phyloP scores from a whole-genome alignment of 2,797 vertebrate genomes.

The Micromesistius poutassou region DNA sequence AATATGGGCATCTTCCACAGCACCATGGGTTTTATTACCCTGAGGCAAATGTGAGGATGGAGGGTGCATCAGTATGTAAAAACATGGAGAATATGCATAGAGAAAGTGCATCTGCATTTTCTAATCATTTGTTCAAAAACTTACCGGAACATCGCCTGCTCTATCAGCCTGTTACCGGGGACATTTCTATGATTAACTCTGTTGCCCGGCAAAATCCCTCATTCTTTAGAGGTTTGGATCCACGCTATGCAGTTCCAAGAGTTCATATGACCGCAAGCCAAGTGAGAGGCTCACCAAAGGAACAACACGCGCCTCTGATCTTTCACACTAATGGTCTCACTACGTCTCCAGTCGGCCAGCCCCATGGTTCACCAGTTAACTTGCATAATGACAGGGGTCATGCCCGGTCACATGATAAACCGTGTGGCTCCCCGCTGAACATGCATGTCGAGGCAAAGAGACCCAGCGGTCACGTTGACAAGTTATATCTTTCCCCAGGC shows the following conservation, averaged over 20 bases:
- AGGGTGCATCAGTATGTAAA: constrained; percentile 58
- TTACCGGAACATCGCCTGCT: constrained; percentile 56
- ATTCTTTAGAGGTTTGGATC: constrained; percentile 57
- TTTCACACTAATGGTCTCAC: constrained; percentile 34
- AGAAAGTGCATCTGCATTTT: constrained; percentile 49
- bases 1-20: constrained; percentile 73
- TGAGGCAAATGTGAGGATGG: constrained; percentile 54
- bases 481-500: not conserved
- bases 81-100: constrained; percentile 48
- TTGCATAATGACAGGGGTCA: constrained; percentile 36
- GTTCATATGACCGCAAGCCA: constrained; percentile 53
- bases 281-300: constrained; percentile 42
- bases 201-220: constrained; percentile 50
- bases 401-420: not conserved
- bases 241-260: constrained; percentile 52
- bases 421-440: constrained; percentile 28
- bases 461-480: constrained; percentile 8
- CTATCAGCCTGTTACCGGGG: constrained; percentile 42
- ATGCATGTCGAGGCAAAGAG: constrained; percentile 14
- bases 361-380: constrained; percentile 9
- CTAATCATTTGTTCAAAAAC: constrained; percentile 49
- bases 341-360: constrained; percentile 7
- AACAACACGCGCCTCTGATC: constrained; percentile 32
- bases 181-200: constrained; percentile 53
- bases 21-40: constrained; percentile 72